phyloP scores from a whole-genome alignment of 2,113 vertebrate genomes.

The Nothobranchius furzeri region DNA sequence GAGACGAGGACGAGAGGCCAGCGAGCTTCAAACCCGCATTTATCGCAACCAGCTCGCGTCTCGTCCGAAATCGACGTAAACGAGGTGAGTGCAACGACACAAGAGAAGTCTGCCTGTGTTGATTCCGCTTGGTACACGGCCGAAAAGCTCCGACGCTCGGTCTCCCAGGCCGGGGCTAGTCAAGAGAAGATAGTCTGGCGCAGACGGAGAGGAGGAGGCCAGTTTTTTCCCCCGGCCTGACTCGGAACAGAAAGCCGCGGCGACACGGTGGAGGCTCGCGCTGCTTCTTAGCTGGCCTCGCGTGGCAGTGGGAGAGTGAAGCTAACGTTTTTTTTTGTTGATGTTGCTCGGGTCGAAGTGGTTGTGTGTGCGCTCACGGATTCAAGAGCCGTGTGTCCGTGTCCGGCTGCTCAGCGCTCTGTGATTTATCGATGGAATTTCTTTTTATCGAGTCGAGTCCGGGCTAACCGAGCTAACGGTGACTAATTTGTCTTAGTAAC shows the following conservation, averaged over 20 bases:
- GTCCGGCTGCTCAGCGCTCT: conserved; percentile 22
- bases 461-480: conserved; percentile 19
- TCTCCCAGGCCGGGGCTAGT: conserved; percentile 59
- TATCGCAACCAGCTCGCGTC: not conserved
- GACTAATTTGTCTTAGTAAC: conserved; percentile 66
- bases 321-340: conserved; percentile 20
- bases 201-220: conserved; percentile 69
- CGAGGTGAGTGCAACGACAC: conserved; percentile 65
- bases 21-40: conserved; percentile 25
- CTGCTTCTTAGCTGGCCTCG: conserved; percentile 4
- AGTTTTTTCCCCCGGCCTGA: conserved; percentile 58
- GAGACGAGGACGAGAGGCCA: conserved; percentile 44
- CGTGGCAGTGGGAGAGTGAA: not conserved
- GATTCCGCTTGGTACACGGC: conserved; percentile 37
- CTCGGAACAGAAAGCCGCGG: conserved; percentile 52
- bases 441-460: conserved; percentile 42
- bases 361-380: conserved; percentile 20
- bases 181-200: conserved; percentile 45
- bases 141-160: conserved; percentile 41
- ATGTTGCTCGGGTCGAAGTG: conserved; percentile 44
- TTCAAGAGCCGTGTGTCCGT: conserved; percentile 7
- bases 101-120: conserved; percentile 15
- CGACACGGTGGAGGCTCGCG: conserved; percentile 25
- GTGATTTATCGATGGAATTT: conserved; percentile 50
- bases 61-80: not conserved